Base-by-base conservation (phyloP, 2,888 invertebrate species). In the Mythimna impura region DNA sequence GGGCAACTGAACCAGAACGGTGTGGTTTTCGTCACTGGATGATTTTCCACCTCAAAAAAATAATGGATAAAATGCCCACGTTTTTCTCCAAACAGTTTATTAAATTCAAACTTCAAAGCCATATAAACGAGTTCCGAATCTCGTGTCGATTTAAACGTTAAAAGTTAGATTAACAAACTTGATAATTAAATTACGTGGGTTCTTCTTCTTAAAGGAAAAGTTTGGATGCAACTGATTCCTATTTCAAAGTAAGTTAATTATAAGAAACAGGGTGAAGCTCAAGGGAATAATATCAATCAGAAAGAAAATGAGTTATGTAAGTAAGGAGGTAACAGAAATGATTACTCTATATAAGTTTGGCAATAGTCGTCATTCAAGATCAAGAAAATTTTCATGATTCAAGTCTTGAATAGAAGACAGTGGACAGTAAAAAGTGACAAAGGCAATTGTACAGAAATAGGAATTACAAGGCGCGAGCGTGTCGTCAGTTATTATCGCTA, bases 161-260 rank as follows among this genome's bases (percentile, higher is more conserved):
- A 52, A 52, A 52, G 50, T 52, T 8, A 52, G 50, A 52, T 52
- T 52, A 52, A 52, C n/a, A 52, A 52, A 52, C 50, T 52, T n/a
- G 8, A 52, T 52, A n/a, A 52, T 52, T n/a, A n/a, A 9, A 52
- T 52, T 52, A n/a, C 17, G 17, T 47, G 47, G 47, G 47, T 47
- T 47, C n/a, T 43, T 43, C 30, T 0, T 7, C 25, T 25, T 40
- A n/a, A 64, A 36, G 17, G n/a, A 40, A 66, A 66, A 65, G 30
- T 66, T 47, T 17, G 17, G 17, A 22, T 66, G 43, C 40, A 65
- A 52, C 54, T 65, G 3, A 64, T 52, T 34, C 30, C 14, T 34
- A 52, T 64, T 30, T 52, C 50, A 14, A 30, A 30, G 64, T 14
- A n/a, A 34, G n/a, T 64, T 64, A 34, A 22, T 64, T 14, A 64